Conservation (phyloP, 2,113 vertebrate genomes). For the Zingel zingel region DNA sequence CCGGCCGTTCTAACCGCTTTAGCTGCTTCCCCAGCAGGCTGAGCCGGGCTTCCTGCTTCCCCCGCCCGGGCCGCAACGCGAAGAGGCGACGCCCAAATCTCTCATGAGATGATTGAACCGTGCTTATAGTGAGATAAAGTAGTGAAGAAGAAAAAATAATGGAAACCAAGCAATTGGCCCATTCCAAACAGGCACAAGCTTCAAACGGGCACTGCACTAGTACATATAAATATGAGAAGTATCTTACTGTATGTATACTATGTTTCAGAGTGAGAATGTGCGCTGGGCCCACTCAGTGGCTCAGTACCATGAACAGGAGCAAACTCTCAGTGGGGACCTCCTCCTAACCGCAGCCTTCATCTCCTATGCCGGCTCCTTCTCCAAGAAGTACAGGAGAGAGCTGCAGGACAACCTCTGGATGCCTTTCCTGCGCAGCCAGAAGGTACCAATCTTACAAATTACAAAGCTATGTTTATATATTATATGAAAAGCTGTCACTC, state of each 20-base stretch:
- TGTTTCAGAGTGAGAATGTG: constrained; percentile 84
- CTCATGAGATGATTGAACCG: too few species aligned
- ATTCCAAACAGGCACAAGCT: too few species aligned
- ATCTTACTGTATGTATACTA: constrained; percentile 4
- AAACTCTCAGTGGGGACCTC: constrained; percentile 82
- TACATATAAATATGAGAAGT: background rate
- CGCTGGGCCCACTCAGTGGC: constrained; percentile 84
- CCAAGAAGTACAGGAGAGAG: constrained; percentile 79
- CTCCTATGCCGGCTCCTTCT: constrained; percentile 84
- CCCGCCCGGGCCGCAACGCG: too few species aligned
- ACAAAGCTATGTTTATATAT: background rate
- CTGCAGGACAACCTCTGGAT: constrained; percentile 82
- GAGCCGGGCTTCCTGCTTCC: too few species aligned
- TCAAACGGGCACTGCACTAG: too few species aligned
- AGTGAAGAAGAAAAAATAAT: too few species aligned
- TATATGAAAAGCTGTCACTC: background rate
- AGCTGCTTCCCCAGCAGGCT: too few species aligned
- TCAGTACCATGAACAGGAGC: constrained; percentile 84
- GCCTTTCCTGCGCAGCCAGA: constrained; percentile 78
- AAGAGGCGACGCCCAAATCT: too few species aligned
- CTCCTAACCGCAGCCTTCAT: constrained; percentile 84
- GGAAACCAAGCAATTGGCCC: too few species aligned
- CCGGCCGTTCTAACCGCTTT: too few species aligned
- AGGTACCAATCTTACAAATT: constrained; percentile 60
- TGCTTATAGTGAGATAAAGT: too few species aligned